phyloP scores from a whole-genome alignment of 2,113 vertebrate species.

The Anas platyrhynchos region DNA sequence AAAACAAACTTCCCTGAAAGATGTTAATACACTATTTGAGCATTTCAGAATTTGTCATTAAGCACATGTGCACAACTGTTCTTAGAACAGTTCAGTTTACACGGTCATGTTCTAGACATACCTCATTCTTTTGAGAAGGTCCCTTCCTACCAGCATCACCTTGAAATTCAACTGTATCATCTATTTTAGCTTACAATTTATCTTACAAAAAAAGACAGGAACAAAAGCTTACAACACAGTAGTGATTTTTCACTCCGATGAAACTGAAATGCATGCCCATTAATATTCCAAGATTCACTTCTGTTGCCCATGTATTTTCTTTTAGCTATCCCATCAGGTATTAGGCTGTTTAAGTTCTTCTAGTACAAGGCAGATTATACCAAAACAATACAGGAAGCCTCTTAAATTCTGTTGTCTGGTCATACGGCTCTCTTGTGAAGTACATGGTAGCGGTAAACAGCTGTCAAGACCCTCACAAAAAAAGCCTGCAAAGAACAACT shows the following conservation, averaged over 20 bases:
- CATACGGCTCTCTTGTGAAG: not conserved
- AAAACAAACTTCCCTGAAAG: not conserved
- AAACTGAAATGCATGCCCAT: rapidly evolving
- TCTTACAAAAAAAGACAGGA: not conserved
- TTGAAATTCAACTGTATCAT: not conserved
- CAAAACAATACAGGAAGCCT: not conserved
- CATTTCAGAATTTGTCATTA: not conserved
- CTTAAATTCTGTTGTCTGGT: not conserved
- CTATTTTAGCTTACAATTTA: not conserved
- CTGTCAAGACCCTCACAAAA: not conserved
- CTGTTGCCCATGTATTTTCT: not conserved
- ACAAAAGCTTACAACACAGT: not conserved
- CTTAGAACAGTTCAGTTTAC: not conserved
- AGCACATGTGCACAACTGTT: not conserved
- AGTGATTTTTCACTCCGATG: too few species aligned
- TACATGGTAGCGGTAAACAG: not conserved
- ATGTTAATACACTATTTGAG: rapidly evolving
- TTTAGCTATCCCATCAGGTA: not conserved
- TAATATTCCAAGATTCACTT: not conserved
- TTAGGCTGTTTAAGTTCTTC: not conserved
- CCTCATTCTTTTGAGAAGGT: rapidly evolving
- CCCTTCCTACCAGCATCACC: not conserved
- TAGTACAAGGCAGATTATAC: not conserved
- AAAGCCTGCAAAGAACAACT: not conserved
- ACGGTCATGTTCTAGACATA: not conserved